A percentile compares a stretch with the other conserved stretches of the same genome.
These are phyloP conservation scores for Coendou prehensilis DNA, from an alignment of 2,797 vertebrate species.

Conservation along the genomic window DNA sequence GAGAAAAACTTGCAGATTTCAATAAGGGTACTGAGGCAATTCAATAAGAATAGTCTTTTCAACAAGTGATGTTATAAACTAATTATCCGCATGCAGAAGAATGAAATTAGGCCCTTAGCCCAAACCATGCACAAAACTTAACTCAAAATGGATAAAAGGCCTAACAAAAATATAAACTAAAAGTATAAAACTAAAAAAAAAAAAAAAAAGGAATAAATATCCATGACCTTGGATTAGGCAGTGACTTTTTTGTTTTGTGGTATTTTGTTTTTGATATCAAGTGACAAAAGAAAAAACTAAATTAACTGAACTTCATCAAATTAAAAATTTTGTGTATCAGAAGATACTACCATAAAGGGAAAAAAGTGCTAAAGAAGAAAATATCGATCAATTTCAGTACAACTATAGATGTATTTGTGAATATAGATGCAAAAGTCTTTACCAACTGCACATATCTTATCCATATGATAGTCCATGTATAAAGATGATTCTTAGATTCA, in stretches of 20 bases:
- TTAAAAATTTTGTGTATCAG: not conserved
- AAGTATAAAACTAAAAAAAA: too few relatives aligned
- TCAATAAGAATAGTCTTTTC: not conserved
- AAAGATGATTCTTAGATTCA: not conserved
- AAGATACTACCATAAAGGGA: not conserved
- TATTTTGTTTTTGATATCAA: not conserved
- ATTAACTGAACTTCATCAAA: not conserved
- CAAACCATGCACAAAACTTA: not conserved
- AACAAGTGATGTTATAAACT: not conserved
- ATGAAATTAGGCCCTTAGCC: not conserved
- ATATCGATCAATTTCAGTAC: not conserved
- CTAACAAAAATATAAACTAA: slow-evolving; percentile 7
- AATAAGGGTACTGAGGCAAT: not conserved
- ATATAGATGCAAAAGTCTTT: not conserved
- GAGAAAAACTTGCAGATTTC: not conserved
- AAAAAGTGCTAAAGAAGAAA: not conserved
- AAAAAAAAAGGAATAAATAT: not conserved
- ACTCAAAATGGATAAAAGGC: not conserved
- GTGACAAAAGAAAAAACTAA: not conserved
- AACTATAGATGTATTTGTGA: not conserved
- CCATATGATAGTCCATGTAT: not conserved
- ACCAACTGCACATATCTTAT: not conserved
- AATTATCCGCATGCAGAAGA: not conserved
- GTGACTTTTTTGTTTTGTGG: not conserved
- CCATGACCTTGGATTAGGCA: not conserved